A percentile compares a stretch with the other conserved stretches of the same genome.
Evolutionary conservation across 2,888 invertebrate genomes (phyloP).

Genomic region (Drosophila fulvimacula): DNA sequence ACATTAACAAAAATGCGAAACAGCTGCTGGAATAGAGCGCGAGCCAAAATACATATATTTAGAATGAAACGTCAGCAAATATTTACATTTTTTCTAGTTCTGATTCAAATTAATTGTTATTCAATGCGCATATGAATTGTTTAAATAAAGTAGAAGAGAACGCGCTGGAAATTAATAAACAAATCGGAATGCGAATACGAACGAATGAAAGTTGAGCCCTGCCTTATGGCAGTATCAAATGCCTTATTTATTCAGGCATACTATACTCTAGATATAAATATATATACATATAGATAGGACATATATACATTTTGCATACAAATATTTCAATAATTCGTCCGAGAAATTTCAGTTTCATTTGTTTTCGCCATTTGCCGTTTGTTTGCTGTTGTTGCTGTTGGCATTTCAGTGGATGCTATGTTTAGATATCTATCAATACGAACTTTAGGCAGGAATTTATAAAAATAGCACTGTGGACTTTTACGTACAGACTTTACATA

Average conservation of each 20-base stretch:
- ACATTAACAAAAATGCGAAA: constrained; percentile 64
- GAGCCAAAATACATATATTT: constrained; percentile 54
- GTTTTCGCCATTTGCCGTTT: constrained; percentile 17
- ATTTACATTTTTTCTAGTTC: constrained; percentile 28
- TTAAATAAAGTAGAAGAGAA: constrained; percentile 42
- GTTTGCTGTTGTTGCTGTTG: constrained; percentile 33
- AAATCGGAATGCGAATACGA: constrained; percentile 37
- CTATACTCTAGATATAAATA: constrained; percentile 1
- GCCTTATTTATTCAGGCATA: constrained; percentile 35
- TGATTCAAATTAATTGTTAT: constrained; percentile 52
- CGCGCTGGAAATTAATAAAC: constrained; percentile 44
- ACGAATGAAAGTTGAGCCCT: constrained; percentile 51
- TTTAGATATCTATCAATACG: constrained; percentile 47
- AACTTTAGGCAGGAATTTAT: constrained; percentile 28
- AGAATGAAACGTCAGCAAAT: constrained; percentile 40
- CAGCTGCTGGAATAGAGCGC: constrained; percentile 64
- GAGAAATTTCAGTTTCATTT: constrained; percentile 41
- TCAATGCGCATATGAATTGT: constrained; percentile 44
- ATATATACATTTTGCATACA: constrained; percentile 8
- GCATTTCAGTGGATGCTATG: constrained; percentile 49
- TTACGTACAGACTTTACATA: not conserved
- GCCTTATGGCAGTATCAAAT: constrained; percentile 26
- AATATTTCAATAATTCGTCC: constrained; percentile 36
- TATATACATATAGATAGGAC: not conserved
- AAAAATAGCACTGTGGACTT: constrained; percentile 21